Conservation (phyloP, 2,797 vertebrate species). For the Clarias platycephalus region DNA sequence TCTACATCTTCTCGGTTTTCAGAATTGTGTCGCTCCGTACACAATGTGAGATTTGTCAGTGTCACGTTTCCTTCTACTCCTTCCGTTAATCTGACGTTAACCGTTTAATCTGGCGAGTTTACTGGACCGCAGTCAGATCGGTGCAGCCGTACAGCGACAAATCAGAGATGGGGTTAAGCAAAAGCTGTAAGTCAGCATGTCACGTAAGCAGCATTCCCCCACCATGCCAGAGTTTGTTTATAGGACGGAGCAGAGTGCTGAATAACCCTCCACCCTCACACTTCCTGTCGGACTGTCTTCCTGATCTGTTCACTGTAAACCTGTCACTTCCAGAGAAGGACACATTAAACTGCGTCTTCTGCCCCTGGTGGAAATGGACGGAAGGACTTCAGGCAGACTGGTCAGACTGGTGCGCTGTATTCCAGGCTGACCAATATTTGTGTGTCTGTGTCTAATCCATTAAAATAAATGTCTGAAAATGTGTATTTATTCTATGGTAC, state of each 20-base stretch:
- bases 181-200: conserved; percentile 12
- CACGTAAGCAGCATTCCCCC: conserved; percentile 53
- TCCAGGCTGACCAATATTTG: background rate
- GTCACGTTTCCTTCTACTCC: conserved; percentile 24
- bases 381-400: background rate
- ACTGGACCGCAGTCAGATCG: too few relatives aligned
- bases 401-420: background rate
- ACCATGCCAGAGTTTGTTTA: conserved; percentile 52
- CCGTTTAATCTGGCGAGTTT: too few relatives aligned
- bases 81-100: conserved; percentile 13
- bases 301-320: conserved; percentile 30
- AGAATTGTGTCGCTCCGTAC: conserved; percentile 23
- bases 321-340: conserved; percentile 17
- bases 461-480: background rate
- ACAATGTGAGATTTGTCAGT: conserved; percentile 26
- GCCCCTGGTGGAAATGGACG: background rate
- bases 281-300: conserved; percentile 41
- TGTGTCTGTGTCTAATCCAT: too few relatives aligned
- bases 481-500: background rate
- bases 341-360: conserved; percentile 16
- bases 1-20: too few relatives aligned
- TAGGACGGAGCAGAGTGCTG: conserved; percentile 46
- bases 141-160: too few relatives aligned
- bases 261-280: conserved; percentile 38
- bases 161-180: background rate